Percentiles rank a stretch among this genome's conserved stretches.
Evolutionary conservation across 2,113 vertebrate genomes (phyloP).

Genomic region (Delphinapterus leucas): DNA sequence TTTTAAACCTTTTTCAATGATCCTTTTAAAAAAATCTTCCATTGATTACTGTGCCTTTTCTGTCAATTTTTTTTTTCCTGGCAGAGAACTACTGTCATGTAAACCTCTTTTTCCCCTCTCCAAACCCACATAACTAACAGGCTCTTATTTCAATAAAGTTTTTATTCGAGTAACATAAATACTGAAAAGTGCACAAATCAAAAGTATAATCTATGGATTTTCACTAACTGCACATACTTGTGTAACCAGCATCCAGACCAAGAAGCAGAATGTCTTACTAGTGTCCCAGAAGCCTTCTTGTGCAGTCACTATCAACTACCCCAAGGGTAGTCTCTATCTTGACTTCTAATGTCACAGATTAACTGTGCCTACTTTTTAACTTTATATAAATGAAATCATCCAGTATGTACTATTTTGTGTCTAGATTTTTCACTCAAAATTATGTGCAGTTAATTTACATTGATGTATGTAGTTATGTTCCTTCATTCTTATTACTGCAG

Average conservation of each 20-base stretch:
- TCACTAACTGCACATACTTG: background rate
- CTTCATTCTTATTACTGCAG: background rate
- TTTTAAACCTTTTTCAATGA: background rate
- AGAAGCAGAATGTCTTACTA: background rate
- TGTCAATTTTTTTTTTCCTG: background rate
- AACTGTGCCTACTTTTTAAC: background rate
- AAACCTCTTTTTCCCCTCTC: background rate
- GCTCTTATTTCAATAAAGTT: background rate
- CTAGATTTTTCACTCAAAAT: constrained; percentile 42
- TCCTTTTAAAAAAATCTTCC: background rate
- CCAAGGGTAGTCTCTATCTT: background rate
- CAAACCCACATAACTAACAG: background rate
- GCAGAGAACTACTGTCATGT: background rate
- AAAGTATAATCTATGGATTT: background rate
- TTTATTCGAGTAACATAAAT: constrained; percentile 8
- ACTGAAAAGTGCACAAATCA: background rate
- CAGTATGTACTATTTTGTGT: background rate
- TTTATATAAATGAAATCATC: background rate
- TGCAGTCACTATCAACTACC: background rate
- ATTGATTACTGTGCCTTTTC: background rate
- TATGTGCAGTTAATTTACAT: background rate
- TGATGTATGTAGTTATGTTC: background rate
- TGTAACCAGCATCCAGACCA: background rate
- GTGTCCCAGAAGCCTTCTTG: background rate
- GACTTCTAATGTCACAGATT: background rate